Evolutionary conservation across 1,140 invertebrate species (phyloP).

Genomic region (Leptestheria dahalacensis): DNA sequence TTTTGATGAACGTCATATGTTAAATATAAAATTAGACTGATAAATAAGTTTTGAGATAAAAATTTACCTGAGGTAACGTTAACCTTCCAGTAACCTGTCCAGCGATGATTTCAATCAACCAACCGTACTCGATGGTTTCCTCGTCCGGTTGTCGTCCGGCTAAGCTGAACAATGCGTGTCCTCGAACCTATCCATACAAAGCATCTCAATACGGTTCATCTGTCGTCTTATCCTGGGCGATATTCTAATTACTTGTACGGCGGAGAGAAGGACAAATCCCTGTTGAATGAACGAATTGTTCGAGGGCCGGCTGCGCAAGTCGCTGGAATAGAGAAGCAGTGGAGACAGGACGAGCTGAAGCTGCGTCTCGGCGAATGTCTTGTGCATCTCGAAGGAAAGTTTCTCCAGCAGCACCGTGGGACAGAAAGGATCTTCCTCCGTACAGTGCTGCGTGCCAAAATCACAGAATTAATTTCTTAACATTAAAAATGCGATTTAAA

Average conservation of each 20-base stretch:
- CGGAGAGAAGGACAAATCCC: slow-evolving; percentile 76
- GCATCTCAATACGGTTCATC: too few relatives aligned
- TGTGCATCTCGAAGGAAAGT: slow-evolving; percentile 93
- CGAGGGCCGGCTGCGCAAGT: slow-evolving; percentile 45
- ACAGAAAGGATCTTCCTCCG: slow-evolving; percentile 70
- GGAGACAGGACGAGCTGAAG: slow-evolving; percentile 83
- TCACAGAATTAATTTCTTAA: too few relatives aligned
- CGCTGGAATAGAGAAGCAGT: slow-evolving; percentile 60
- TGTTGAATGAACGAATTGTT: slow-evolving; percentile 65
- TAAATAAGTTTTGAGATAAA: neutral
- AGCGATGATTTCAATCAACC: slow-evolving; percentile 48
- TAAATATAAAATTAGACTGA: too few relatives aligned
- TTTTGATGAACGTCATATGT: neutral
- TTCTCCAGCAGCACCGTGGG: slow-evolving; percentile 77
- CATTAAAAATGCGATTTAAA: slow-evolving; percentile 15
- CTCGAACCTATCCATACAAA: slow-evolving; percentile 44
- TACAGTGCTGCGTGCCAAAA: slow-evolving; percentile 61
- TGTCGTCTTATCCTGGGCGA: too few relatives aligned
- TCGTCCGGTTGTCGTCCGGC: slow-evolving; percentile 72
- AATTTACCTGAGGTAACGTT: slow-evolving; percentile 33
- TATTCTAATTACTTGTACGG: slow-evolving; percentile 75
- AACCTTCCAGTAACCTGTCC: slow-evolving; percentile 39
- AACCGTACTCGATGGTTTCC: slow-evolving; percentile 92
- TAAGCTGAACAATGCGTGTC: slow-evolving; percentile 94
- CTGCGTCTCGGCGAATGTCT: slow-evolving; percentile 74